phyloP scores from a whole-genome alignment of 2,888 invertebrate species.

The Andrena marginata region DNA sequence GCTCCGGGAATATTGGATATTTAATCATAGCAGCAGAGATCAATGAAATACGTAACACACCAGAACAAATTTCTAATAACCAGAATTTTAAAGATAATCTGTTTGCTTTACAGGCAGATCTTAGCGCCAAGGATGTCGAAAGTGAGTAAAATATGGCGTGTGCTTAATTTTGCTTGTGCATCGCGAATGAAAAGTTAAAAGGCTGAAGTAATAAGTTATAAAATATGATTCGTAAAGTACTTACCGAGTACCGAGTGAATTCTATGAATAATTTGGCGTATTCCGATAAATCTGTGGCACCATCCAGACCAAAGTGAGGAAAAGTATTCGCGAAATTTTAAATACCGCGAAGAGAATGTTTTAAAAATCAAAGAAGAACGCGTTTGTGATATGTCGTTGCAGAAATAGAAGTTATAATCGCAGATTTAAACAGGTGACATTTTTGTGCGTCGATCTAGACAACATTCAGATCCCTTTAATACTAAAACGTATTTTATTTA shows the following conservation, averaged over 20 bases:
- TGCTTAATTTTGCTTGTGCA: conserved; percentile 25
- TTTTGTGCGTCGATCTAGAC: neutral
- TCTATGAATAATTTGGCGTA: neutral
- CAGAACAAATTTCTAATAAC: neutral
- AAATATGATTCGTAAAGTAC: neutral
- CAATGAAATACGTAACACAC: too few species aligned
- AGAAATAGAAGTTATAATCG: neutral
- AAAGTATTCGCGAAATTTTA: conserved; percentile 12
- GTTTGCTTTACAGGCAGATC: conserved; percentile 90
- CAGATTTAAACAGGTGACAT: neutral
- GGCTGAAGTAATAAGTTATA: neutral
- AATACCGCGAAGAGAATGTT: conserved; percentile 14
- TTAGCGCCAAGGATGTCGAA: conserved; percentile 95
- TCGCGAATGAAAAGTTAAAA: neutral
- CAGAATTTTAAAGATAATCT: neutral
- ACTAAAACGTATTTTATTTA: neutral
- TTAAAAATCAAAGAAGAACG: conserved; percentile 16
- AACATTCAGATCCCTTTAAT: neutral
- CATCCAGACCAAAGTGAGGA: conserved; percentile 17
- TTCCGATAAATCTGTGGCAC: conserved; percentile 3
- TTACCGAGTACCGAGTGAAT: conserved; percentile 49
- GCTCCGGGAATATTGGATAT: neutral
- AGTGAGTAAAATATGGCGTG: conserved; percentile 89
- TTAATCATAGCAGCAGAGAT: too few species aligned
- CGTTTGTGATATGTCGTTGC: neutral